Evolutionary conservation across 2,888 invertebrate genomes (phyloP).

Genomic region (Sphaerophoria taeniata): DNA sequence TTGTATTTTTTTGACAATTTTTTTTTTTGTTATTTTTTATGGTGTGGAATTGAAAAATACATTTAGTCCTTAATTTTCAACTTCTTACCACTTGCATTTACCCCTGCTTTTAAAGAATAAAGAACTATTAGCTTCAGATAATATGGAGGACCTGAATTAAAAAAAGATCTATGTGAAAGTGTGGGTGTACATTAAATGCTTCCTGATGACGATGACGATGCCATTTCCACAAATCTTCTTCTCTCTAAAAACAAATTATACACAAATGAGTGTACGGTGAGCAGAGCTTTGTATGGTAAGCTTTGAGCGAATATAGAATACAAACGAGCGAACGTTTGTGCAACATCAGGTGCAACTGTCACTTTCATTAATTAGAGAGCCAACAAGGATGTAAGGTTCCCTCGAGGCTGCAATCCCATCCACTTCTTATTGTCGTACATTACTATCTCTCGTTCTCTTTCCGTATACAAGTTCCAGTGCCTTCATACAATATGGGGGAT

Average conservation of each 20-base stretch:
- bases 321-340: conserved; percentile 50
- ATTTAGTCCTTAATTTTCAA: too few relatives aligned
- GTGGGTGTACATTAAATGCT: conserved; percentile 60
- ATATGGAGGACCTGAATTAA: background rate
- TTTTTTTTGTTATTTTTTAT: too few relatives aligned
- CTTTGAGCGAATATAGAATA: background rate
- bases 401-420: conserved; percentile 73
- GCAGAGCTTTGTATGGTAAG: conserved; percentile 9
- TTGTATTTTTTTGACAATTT: too few relatives aligned
- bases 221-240: conserved; percentile 72
- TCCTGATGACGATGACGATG: conserved; percentile 73
- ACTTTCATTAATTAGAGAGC: conserved; percentile 74
- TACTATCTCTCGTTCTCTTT: conserved; percentile 59
- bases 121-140: conserved; percentile 64
- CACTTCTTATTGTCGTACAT: conserved; percentile 72
- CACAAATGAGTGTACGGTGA: conserved; percentile 43
- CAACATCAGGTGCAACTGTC: conserved; percentile 74
- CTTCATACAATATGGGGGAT: conserved; percentile 54
- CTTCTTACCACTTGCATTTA: conserved; percentile 57
- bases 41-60: too few relatives aligned
- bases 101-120: conserved; percentile 69
- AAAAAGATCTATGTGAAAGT: conserved; percentile 22
- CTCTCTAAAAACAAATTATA: conserved; percentile 67
- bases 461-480: too few relatives aligned
- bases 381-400: conserved; percentile 74